Conservation (phyloP, 2,888 invertebrate species). For the Myathropa florea region DNA sequence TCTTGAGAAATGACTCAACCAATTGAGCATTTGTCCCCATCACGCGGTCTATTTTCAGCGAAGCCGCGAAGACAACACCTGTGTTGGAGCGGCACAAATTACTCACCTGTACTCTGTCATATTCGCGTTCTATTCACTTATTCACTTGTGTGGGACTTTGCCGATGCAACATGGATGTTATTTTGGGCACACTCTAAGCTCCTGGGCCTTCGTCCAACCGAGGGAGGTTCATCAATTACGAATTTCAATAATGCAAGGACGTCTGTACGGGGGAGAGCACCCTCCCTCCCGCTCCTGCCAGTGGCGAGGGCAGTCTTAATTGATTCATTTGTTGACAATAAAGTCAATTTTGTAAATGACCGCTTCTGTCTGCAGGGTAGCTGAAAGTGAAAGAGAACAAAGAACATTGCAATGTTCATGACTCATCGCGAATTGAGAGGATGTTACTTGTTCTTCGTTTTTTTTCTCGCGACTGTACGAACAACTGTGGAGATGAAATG, state of each 20-base stretch:
- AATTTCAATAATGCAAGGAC: neutral
- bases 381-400: conserved; percentile 18
- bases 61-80: conserved; percentile 31
- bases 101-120: conserved; percentile 31
- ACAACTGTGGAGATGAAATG: neutral
- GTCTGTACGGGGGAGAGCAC: neutral
- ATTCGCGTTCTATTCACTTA: conserved; percentile 1
- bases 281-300: neutral
- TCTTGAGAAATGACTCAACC: conserved; percentile 43
- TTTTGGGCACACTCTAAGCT: conserved; percentile 13
- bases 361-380: neutral
- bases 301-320: no score
- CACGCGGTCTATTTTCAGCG: conserved; percentile 17
- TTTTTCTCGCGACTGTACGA: neutral
- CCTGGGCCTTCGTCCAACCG: conserved; percentile 28
- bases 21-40: conserved; percentile 1
- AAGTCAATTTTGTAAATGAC: neutral
- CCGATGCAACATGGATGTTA: conserved; percentile 14
- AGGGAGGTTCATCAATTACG: conserved; percentile 8
- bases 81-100: conserved; percentile 16
- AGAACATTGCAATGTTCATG: conserved; percentile 33
- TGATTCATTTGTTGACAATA: conserved; percentile 35
- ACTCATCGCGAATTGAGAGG: conserved; percentile 14
- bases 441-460: neutral
- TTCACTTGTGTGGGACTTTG: neutral